Base-by-base conservation (phyloP, 23 tunicate species). In the Halocynthia aurantium region DNA sequence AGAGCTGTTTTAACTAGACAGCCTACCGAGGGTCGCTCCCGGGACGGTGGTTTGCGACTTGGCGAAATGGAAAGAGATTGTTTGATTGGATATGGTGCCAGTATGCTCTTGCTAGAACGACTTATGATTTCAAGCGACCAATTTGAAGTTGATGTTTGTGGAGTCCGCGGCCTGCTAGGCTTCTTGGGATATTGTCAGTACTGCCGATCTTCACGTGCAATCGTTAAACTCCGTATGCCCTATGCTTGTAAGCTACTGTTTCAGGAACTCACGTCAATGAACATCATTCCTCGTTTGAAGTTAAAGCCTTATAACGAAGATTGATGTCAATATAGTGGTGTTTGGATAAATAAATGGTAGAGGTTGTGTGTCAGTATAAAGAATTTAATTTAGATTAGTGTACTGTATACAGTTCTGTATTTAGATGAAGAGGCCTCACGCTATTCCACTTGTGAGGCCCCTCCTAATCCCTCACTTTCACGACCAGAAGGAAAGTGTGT, bases 31-130 rank as follows among this genome's bases (percentile, higher is more conserved):
- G 99, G 99, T 19, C 77, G 99, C 6, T 81, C 99, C 22, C 78
- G 82, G 17, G 99, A 94, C 62, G 99, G 99, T 6, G 99, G 99
- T 4, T 74, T 94, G 62, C 84, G 99, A 66, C 85, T 94, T 71
- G 96, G 99, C 20, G 96, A 94, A 73, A 94, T 94, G 99, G 99
- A 94, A 81, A 82, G 99, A 7, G 99, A 94, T 73, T 88, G 95
- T 80, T 54, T 94, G 82, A 85, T 94, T 55, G 99, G 90, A 17
- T 88, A 88, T 69, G 99, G 96, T 4, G 96, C 91, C 6, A 81
- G 87, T 53, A 88, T 84, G 87, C 75, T 88, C 77, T 68, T 94
- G 50, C 71, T 88, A 61, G 99, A 94, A 67, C 69, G 99, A 8
- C 81, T 88, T 65, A 88, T 88, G 95, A 88, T 88, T 62, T 94